These are phyloP conservation scores for Diaperis boleti DNA, from an alignment of 2,888 invertebrate genomes.

Conservation along the genomic window DNA sequence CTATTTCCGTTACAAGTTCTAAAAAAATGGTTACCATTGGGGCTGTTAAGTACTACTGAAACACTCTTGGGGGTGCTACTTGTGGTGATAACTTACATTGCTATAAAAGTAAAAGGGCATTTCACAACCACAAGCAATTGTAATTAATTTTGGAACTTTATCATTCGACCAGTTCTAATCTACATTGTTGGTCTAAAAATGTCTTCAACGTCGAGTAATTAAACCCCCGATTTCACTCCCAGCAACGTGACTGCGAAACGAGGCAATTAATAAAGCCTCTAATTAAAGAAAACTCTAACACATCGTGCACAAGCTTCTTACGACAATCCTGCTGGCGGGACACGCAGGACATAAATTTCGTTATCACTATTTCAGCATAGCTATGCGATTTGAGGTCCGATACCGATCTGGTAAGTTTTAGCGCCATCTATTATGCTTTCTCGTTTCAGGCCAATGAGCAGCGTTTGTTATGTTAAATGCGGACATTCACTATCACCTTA, in stretches of 20 bases:
- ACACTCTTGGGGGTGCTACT: too few relatives aligned
- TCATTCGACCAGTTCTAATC: too few relatives aligned
- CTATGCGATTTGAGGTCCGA: conserved; percentile 3
- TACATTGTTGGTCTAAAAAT: too few relatives aligned
- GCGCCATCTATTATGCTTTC: conserved; percentile 51
- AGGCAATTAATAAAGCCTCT: neutral
- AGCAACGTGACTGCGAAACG: neutral
- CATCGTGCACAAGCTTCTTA: neutral
- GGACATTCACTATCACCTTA: conserved; percentile 50
- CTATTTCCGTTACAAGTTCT: too few relatives aligned
- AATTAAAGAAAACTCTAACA: neutral
- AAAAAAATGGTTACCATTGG: too few relatives aligned
- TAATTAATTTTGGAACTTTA: too few relatives aligned
- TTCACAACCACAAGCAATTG: too few relatives aligned
- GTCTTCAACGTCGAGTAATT: too few relatives aligned
- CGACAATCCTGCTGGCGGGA: neutral
- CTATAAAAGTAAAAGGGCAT: too few relatives aligned
- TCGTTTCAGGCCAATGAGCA: conserved; percentile 48
- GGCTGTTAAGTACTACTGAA: too few relatives aligned
- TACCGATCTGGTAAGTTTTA: conserved; percentile 17
- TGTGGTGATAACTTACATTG: too few relatives aligned
- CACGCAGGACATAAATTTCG: neutral
- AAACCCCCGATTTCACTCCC: neutral
- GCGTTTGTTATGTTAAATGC: conserved; percentile 53
- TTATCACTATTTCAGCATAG: neutral